Evolutionary conservation across 2,888 invertebrate species (phyloP).

Genomic region (Cenopis cana): DNA sequence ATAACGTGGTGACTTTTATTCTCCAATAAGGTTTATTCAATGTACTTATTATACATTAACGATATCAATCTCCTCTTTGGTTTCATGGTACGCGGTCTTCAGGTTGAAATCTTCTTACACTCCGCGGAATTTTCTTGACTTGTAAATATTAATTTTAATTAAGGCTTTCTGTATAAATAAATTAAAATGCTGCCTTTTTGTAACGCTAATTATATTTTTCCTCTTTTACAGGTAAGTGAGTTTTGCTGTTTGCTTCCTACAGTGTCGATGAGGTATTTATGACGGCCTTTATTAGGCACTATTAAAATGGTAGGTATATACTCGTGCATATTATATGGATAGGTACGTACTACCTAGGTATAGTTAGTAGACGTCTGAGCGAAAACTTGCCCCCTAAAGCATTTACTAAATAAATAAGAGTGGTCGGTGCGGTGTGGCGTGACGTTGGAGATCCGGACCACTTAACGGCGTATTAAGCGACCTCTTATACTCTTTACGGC

Average conservation of each 20-base stretch:
- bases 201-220: conserved; percentile 80
- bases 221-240: conserved; percentile 78
- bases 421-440: conserved; percentile 38
- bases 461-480: conserved; percentile 68
- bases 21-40: not conserved
- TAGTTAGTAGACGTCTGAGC: not conserved
- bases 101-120: conserved; percentile 48
- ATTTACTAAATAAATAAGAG: conserved; percentile 44
- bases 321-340: too few relatives aligned
- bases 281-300: not conserved
- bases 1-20: not conserved
- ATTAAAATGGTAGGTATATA: not conserved
- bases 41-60: not conserved
- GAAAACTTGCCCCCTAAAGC: conserved; percentile 13
- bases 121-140: conserved; percentile 61
- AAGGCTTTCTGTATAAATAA: conserved; percentile 79
- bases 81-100: conserved; percentile 49
- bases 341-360: not conserved
- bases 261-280: conserved; percentile 40
- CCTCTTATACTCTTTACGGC: conserved; percentile 65
- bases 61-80: not conserved
- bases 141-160: conserved; percentile 83
- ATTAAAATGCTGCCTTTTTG: conserved; percentile 72
- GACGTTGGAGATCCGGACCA: conserved; percentile 55
- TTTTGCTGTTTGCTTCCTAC: conserved; percentile 65